A percentile compares a stretch with the other conserved stretches of the same genome.
Evolutionary conservation across 2,888 invertebrate genomes (phyloP).

Genomic region (Adineta ricciae): DNA sequence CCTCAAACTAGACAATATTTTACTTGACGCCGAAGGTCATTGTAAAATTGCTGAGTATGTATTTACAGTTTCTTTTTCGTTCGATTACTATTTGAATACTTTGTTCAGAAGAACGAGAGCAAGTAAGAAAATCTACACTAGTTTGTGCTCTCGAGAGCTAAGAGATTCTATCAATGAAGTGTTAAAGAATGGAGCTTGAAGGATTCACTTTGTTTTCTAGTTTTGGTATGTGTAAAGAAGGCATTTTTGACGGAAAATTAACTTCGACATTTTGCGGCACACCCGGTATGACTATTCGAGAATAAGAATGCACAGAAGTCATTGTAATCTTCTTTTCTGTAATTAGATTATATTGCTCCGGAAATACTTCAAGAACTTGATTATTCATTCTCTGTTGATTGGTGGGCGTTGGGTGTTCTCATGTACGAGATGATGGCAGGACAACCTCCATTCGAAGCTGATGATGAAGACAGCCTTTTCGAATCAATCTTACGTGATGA

Average conservation of each 20-base stretch:
- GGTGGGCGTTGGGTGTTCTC: conserved; percentile 90
- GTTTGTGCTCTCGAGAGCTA: too few relatives aligned
- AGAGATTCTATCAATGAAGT: too few relatives aligned
- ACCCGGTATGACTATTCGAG: conserved; percentile 52
- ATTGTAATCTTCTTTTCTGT: neutral
- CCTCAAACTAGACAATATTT: conserved; percentile 92
- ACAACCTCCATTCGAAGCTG: conserved; percentile 97
- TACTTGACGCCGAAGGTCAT: conserved; percentile 82
- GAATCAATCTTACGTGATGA: conserved; percentile 96
- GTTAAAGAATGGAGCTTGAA: too few relatives aligned
- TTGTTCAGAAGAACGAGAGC: neutral
- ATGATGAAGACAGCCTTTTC: conserved; percentile 97
- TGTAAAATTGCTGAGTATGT: conserved; percentile 51
- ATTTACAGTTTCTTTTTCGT: neutral
- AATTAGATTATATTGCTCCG: conserved; percentile 83
- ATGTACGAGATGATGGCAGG: conserved; percentile 99
- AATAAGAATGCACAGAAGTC: too few relatives aligned
- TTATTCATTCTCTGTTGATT: conserved; percentile 57
- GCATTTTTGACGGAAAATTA: conserved; percentile 69
- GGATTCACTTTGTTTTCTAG: neutral
- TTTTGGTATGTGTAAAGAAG: conserved; percentile 93
- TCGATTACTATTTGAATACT: neutral
- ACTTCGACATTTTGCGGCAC: conserved; percentile 97
- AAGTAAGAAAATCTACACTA: neutral
- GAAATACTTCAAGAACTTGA: conserved; percentile 78